Evolutionary conservation across 2,113 vertebrate genomes (phyloP).

Genomic region (Ptyas mucosa): DNA sequence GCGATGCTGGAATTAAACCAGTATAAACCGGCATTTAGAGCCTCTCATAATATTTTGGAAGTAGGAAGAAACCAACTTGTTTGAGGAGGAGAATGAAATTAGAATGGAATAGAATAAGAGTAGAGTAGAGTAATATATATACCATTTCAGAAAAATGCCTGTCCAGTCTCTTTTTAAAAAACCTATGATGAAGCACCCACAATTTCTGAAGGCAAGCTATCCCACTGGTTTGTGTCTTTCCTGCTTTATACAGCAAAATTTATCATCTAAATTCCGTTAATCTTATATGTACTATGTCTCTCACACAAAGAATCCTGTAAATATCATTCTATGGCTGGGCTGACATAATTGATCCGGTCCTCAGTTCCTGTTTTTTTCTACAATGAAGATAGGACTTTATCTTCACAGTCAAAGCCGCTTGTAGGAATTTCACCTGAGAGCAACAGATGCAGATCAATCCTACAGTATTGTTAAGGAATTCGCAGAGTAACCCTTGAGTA

Average conservation of each 20-base stretch:
- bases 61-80: neutral
- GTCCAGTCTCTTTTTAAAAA: neutral
- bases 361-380: neutral
- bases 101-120: neutral
- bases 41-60: neutral
- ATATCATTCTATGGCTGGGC: neutral
- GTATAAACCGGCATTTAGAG: neutral
- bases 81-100: neutral
- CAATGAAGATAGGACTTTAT: neutral
- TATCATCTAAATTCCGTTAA: neutral
- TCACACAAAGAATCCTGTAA: neutral
- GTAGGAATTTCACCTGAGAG: neutral
- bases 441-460: neutral
- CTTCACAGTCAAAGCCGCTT: neutral
- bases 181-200: neutral
- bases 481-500: no score
- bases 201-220: neutral
- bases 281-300: neutral
- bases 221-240: neutral
- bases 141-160: neutral
- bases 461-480: neutral
- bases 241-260: neutral
- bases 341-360: neutral
- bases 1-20: neutral
- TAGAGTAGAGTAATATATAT: no score